These are phyloP conservation scores for Anthopleura xanthogrammica DNA, from an alignment of 92 coral and sea anemone genomes.

Conservation along the genomic window DNA sequence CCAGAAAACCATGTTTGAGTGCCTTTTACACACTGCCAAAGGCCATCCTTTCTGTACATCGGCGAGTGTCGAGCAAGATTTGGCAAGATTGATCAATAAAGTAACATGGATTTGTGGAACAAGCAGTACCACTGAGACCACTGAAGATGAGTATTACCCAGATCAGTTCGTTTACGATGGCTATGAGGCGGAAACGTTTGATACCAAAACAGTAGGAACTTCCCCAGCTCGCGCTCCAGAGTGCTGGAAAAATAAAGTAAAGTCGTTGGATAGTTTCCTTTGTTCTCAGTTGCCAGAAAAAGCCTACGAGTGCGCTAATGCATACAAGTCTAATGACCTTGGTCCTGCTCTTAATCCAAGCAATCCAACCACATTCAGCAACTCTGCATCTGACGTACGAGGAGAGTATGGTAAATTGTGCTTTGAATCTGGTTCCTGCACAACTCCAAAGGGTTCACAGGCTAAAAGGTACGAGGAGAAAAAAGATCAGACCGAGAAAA, in stretches of 20 bases:
- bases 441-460: not conserved
- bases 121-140: not conserved
- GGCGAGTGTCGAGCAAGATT: not conserved
- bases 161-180: not conserved
- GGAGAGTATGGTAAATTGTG: constrained; percentile 3
- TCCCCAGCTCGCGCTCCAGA: not conserved
- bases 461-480: not conserved
- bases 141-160: not conserved
- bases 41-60: not conserved
- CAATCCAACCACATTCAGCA: constrained; percentile 6
- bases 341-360: constrained; percentile 5
- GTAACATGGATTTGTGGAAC: constrained; percentile 8
- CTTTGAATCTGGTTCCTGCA: not conserved
- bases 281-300: not conserved
- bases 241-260: not conserved
- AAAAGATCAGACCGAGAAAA: no score
- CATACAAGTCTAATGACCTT: not conserved
- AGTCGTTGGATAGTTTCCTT: not conserved
- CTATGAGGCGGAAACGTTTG: not conserved
- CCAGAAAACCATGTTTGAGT: not conserved
- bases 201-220: not conserved
- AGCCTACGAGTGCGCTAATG: not conserved
- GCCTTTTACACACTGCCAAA: not conserved
- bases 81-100: constrained; percentile 5
- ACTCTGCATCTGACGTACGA: constrained; percentile 2